These are phyloP conservation scores for Actenoides hombroni DNA, from an alignment of 2,113 vertebrate genomes.

Conservation along the genomic window DNA sequence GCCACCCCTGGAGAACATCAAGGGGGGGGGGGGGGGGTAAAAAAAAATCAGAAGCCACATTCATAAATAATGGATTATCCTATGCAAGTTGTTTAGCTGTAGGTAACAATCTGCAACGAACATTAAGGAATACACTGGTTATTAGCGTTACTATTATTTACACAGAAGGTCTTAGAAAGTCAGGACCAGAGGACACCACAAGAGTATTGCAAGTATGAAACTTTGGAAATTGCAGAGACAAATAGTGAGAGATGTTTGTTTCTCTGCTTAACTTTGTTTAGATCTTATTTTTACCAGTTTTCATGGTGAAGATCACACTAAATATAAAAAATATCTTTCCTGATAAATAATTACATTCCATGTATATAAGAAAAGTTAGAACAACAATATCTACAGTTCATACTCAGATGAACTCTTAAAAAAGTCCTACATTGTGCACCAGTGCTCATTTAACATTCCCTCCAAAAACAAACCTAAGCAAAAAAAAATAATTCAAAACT, in stretches of 20 bases:
- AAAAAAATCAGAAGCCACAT: background rate
- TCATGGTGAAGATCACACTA: background rate
- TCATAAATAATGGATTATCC: background rate
- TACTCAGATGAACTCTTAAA: background rate
- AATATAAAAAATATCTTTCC: background rate
- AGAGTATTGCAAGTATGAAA: background rate
- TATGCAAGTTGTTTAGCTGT: background rate
- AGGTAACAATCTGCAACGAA: background rate
- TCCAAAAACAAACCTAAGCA: background rate
- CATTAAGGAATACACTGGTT: background rate
- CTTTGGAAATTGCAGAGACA: fast-evolving
- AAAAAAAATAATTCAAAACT: background rate
- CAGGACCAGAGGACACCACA: background rate
- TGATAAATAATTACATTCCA: background rate
- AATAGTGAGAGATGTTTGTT: background rate
- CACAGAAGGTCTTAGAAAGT: background rate
- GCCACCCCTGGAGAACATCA: background rate
- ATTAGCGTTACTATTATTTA: background rate
- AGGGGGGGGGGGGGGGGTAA: background rate
- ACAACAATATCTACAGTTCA: background rate
- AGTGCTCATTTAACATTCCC: background rate
- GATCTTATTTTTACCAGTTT: background rate
- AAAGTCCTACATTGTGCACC: too few relatives aligned
- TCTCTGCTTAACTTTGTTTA: background rate
- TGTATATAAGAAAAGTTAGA: background rate